These are phyloP conservation scores for Lethenteron reissneri DNA, from an alignment of 2,113 vertebrate genomes.

Conservation along the genomic window DNA sequence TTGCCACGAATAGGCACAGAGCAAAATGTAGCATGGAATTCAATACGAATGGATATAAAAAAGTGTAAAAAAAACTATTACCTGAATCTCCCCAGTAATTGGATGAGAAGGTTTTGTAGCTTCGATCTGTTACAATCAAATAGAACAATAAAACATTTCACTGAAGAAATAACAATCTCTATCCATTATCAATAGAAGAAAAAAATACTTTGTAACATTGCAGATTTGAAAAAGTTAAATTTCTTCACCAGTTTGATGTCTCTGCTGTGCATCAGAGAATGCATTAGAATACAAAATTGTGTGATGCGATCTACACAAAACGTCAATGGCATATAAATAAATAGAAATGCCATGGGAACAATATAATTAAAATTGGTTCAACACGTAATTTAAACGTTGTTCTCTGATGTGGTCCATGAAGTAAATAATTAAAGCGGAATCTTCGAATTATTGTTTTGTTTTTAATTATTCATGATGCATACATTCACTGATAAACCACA, in stretches of 20 bases:
- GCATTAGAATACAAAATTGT: too few relatives aligned
- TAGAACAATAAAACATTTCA: not conserved
- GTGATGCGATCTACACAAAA: too few relatives aligned
- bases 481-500: too few relatives aligned
- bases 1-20: too few relatives aligned
- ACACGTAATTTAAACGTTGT: not conserved
- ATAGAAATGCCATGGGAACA: too few relatives aligned
- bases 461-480: too few relatives aligned
- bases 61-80: slow-evolving; percentile 15
- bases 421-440: not conserved
- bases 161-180: not conserved
- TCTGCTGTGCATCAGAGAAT: too few relatives aligned
- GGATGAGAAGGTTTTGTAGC: slow-evolving; percentile 39
- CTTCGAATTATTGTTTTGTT: not conserved
- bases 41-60: too few relatives aligned
- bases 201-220: slow-evolving; percentile 2
- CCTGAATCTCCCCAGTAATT: slow-evolving; percentile 94
- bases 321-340: too few relatives aligned
- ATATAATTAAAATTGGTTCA: not conserved
- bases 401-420: not conserved
- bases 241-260: not conserved
- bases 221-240: slow-evolving; percentile 14
- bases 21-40: too few relatives aligned
- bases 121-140: slow-evolving; percentile 38
- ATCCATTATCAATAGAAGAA: slow-evolving; percentile 5